A percentile compares a stretch with the other conserved stretches of the same genome.
These are phyloP conservation scores for Heteromormyrus szaboi DNA, from an alignment of 2,797 vertebrate genomes.

Conservation along the genomic window DNA sequence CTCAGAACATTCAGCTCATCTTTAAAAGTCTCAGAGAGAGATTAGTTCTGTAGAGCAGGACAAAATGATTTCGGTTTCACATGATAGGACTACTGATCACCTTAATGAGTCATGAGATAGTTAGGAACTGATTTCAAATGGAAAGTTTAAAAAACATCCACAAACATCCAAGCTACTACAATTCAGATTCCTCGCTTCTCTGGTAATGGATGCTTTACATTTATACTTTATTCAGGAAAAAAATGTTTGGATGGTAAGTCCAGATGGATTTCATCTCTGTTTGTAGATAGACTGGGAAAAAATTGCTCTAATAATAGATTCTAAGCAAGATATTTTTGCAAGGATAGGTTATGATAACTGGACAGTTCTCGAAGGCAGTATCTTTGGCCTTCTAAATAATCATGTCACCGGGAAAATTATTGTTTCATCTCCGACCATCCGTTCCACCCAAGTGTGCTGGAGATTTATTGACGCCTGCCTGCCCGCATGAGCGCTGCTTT, in stretches of 20 bases:
- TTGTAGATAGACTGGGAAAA: neutral
- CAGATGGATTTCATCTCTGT: neutral
- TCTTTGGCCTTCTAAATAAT: neutral
- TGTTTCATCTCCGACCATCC: neutral
- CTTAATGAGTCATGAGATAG: constrained; percentile 56
- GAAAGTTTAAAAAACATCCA: constrained; percentile 49
- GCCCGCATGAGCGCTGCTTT: neutral
- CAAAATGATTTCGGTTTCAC: constrained; percentile 52
- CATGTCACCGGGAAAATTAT: neutral
- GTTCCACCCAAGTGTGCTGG: neutral
- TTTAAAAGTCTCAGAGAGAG: constrained; percentile 45
- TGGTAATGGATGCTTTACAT: neutral
- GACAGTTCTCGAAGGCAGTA: neutral
- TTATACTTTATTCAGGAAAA: neutral
- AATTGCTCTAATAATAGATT: neutral
- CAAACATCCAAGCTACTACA: neutral
- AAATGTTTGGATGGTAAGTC: neutral
- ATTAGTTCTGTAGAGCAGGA: constrained; percentile 39
- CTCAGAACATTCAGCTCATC: constrained; percentile 40
- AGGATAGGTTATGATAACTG: neutral
- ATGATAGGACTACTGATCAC: constrained; percentile 61
- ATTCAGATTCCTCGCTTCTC: neutral
- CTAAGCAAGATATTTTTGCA: neutral
- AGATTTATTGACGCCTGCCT: neutral
- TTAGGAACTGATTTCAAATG: constrained; percentile 44